These are phyloP conservation scores for Cacoxenus indagator DNA, from an alignment of 2,888 invertebrate genomes.

Conservation along the genomic window DNA sequence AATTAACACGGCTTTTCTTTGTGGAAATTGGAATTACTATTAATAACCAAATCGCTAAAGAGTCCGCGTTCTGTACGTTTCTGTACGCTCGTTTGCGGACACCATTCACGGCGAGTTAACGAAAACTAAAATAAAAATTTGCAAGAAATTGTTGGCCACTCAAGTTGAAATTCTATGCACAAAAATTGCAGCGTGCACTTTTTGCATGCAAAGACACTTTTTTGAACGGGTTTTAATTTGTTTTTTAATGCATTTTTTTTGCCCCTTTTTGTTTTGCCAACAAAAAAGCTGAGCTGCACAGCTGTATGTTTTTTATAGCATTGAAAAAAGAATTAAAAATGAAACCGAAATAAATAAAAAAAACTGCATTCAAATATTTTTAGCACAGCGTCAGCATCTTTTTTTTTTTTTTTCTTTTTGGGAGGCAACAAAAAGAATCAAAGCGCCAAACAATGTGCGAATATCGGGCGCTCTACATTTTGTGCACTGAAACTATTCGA, in stretches of 20 bases:
- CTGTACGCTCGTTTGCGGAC: slow-evolving; percentile 45
- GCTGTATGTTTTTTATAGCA: slow-evolving; percentile 55
- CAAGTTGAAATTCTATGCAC: slow-evolving; percentile 5
- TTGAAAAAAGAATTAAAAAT: slow-evolving; percentile 25
- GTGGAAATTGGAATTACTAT: neutral
- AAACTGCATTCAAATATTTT: slow-evolving; percentile 22
- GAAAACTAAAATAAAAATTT: slow-evolving; percentile 56
- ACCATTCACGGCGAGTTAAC: slow-evolving; percentile 62
- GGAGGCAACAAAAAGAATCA: neutral
- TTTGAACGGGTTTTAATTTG: neutral
- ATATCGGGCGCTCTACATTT: no score
- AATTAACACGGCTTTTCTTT: neutral
- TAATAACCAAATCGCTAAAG: slow-evolving; percentile 39
- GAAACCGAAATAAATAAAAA: slow-evolving; percentile 18
- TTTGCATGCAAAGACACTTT: neutral
- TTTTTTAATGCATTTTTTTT: slow-evolving; percentile 4
- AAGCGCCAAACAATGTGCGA: neutral
- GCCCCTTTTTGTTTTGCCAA: neutral
- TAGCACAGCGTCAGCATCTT: slow-evolving; percentile 8
- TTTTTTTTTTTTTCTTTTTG: neutral
- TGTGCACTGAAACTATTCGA: no score
- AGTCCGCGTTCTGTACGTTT: slow-evolving; percentile 39
- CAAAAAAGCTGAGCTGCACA: slow-evolving; percentile 23
- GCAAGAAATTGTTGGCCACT: slow-evolving; percentile 23
- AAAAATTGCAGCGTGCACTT: slow-evolving; percentile 3